Conservation (phyloP, 2,888 invertebrate genomes). For the Iphiclides podalirius region DNA sequence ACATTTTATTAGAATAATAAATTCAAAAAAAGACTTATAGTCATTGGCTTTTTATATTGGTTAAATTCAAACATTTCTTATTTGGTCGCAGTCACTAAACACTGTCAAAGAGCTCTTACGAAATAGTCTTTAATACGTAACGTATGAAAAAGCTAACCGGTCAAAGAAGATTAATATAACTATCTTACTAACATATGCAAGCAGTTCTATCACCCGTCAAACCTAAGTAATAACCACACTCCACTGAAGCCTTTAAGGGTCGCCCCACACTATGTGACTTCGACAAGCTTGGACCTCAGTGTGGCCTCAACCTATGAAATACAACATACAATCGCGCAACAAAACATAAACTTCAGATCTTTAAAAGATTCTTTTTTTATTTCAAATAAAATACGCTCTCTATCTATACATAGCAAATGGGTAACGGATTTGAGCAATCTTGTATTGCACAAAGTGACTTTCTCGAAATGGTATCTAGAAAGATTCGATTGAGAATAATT, state of each 20-base stretch:
- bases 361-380: conserved; percentile 18
- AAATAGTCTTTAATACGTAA: conserved; percentile 4
- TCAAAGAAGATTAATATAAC: conserved; percentile 10
- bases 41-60: too few relatives aligned
- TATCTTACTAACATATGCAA: not conserved
- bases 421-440: conserved; percentile 61
- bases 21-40: too few relatives aligned
- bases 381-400: conserved; percentile 35
- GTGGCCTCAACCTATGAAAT: not conserved
- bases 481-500: conserved; percentile 11
- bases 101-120: too few relatives aligned
- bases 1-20: too few relatives aligned
- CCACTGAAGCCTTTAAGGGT: not conserved
- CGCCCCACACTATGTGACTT: not conserved
- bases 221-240: conserved; percentile 3
- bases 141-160: conserved; percentile 3
- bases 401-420: conserved; percentile 52
- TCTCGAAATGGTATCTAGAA: conserved; percentile 26
- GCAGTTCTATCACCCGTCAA: not conserved
- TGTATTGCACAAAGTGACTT: conserved; percentile 30
- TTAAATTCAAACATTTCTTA: too few relatives aligned
- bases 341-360: conserved; percentile 16
- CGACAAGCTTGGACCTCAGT: not conserved
- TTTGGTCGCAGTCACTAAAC: too few relatives aligned
- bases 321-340: not conserved